Conservation (phyloP, 2,797 vertebrate genomes). For the Pantherophis vulpinus region DNA sequence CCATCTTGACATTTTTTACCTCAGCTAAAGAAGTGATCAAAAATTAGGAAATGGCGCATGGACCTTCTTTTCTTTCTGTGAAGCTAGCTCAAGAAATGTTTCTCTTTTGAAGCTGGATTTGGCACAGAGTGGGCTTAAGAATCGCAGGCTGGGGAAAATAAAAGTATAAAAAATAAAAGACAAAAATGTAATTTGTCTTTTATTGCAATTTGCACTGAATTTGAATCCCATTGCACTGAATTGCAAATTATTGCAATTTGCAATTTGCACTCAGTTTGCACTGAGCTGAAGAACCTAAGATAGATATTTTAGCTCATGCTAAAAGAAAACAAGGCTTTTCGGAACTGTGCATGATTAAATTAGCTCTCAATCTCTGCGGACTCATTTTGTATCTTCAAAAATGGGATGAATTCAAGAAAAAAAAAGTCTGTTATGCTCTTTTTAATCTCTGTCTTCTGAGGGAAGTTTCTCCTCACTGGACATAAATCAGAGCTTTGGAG, state of each 20-base stretch:
- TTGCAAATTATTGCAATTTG: no score
- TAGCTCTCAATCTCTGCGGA: background rate
- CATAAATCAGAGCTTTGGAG: no score
- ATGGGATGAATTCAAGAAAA: background rate
- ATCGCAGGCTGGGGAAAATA: background rate
- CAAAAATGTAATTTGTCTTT: background rate
- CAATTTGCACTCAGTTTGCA: no score
- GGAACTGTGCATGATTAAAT: background rate
- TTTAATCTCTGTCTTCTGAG: background rate
- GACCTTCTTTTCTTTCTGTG: background rate
- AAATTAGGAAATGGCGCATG: background rate
- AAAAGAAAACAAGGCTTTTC: background rate
- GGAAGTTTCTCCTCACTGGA: background rate
- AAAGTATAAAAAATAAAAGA: background rate
- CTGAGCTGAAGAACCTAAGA: background rate
- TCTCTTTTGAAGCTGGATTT: background rate
- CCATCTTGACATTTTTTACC: background rate
- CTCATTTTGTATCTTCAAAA: background rate
- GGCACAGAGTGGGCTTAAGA: background rate
- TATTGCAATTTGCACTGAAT: no score
- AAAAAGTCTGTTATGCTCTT: background rate
- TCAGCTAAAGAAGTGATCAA: background rate
- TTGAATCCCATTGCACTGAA: no score
- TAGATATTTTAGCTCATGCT: background rate
- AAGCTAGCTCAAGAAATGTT: background rate